These are phyloP conservation scores for Heliopora coerulea DNA, from an alignment of 92 coral and sea anemone genomes.

Conservation along the genomic window DNA sequence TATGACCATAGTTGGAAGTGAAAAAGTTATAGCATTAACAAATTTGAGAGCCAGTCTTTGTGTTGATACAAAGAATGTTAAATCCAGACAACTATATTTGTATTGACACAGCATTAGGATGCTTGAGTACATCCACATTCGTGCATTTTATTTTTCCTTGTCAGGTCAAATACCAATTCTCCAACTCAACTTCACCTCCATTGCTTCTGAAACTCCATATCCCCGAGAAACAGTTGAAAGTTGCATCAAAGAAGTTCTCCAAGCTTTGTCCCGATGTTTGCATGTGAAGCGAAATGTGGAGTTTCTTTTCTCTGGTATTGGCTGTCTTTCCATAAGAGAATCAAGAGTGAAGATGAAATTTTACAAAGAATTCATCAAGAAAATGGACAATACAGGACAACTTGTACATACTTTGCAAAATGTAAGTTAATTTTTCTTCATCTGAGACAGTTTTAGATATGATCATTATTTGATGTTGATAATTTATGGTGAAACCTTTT, in stretches of 20 bases:
- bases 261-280: conserved; percentile 85
- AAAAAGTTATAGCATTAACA: no score
- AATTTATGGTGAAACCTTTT: no score
- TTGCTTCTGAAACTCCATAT: conserved; percentile 79
- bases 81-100: no score
- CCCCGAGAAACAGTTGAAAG: conserved; percentile 95
- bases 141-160: not conserved
- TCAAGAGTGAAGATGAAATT: conserved; percentile 96
- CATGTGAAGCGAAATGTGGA: conserved; percentile 94
- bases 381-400: conserved; percentile 91
- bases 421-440: no score
- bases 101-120: no score
- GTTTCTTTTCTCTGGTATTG: conserved; percentile 92
- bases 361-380: conserved; percentile 85
- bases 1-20: no score
- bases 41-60: no score
- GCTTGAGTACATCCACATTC: no score
- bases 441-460: no score
- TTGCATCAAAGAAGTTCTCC: conserved; percentile 94
- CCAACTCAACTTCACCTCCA: conserved; percentile 84
- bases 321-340: conserved; percentile 85
- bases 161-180: conserved; percentile 94
- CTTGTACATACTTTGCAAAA: conserved; percentile 84
- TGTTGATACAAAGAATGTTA: no score
- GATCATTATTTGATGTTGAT: no score